Conservation (phyloP, 2,888 invertebrate genomes). For the Drosophila anomelani region DNA sequence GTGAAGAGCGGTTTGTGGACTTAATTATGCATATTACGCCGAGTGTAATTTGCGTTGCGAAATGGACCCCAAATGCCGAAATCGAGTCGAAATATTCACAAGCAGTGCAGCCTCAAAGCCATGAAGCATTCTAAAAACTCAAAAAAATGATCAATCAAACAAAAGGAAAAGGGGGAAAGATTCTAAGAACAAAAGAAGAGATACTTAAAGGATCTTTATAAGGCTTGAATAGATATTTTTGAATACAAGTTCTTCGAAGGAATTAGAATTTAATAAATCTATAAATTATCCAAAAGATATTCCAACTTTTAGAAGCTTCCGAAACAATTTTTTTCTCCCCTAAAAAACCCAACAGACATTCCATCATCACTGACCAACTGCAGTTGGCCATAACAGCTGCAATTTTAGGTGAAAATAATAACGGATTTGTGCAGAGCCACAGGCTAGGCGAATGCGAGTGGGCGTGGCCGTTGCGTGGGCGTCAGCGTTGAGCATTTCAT, state of each 20-base stretch:
- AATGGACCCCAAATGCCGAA: slow-evolving; percentile 8
- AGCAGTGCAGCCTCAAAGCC: slow-evolving; percentile 2
- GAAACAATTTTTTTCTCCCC: background rate
- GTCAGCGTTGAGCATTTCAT: slow-evolving; percentile 63
- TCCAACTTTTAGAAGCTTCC: background rate
- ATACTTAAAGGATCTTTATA: too few relatives aligned
- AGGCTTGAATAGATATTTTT: too few relatives aligned
- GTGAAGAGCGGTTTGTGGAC: slow-evolving; percentile 14
- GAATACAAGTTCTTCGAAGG: too few relatives aligned
- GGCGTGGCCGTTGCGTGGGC: slow-evolving; percentile 3
- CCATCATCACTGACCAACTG: background rate
- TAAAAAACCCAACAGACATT: background rate
- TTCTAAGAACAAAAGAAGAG: background rate
- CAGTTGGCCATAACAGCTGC: slow-evolving; percentile 24
- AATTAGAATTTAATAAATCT: background rate
- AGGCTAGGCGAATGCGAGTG: background rate
- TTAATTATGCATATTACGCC: slow-evolving; percentile 71
- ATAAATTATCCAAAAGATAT: too few relatives aligned
- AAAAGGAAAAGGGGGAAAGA: background rate
- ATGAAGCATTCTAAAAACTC: too few relatives aligned
- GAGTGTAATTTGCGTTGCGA: slow-evolving; percentile 52
- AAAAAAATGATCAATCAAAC: background rate
- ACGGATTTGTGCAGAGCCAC: slow-evolving; percentile 13
- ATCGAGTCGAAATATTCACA: slow-evolving; percentile 5
- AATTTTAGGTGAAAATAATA: slow-evolving; percentile 35